Conservation (phyloP, 2,888 invertebrate genomes). For the Cerceris ruficornis region DNA sequence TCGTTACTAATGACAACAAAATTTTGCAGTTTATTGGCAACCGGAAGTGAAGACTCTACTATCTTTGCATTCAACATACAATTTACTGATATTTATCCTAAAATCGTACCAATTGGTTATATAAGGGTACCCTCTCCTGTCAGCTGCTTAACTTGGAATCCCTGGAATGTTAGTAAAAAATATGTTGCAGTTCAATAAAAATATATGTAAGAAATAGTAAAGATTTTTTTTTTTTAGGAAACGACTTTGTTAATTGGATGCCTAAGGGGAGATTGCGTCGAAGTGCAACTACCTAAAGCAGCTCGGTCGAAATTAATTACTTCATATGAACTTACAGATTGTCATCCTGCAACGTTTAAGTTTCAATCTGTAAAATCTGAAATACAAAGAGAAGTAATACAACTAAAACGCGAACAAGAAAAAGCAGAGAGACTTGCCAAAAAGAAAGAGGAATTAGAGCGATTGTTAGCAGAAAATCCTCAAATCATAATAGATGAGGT, state of each 20-base stretch:
- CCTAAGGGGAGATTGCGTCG: constrained; percentile 83
- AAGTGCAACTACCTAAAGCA: constrained; percentile 82
- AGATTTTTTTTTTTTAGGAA: constrained; percentile 71
- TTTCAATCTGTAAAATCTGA: constrained; percentile 85
- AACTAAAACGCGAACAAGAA: constrained; percentile 83
- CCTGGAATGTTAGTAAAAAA: neutral
- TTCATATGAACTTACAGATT: constrained; percentile 80
- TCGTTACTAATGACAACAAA: constrained; percentile 17
- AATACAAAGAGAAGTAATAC: constrained; percentile 84
- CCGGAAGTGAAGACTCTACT: constrained; percentile 86
- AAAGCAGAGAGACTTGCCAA: constrained; percentile 83
- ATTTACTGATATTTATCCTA: constrained; percentile 76
- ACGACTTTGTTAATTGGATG: constrained; percentile 84
- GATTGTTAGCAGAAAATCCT: constrained; percentile 84
- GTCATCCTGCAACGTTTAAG: constrained; percentile 78
- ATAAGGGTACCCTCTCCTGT: constrained; percentile 86
- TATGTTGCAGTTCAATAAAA: neutral
- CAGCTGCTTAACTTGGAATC: constrained; percentile 86
- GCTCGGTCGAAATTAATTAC: constrained; percentile 81
- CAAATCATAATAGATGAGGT: constrained; percentile 85
- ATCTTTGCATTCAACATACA: constrained; percentile 86
- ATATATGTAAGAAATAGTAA: neutral
- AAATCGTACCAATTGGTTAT: constrained; percentile 87
- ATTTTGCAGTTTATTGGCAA: constrained; percentile 84
- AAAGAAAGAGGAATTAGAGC: constrained; percentile 85